These are phyloP conservation scores for Rhagophthalmus giganteus DNA, from an alignment of 2,888 invertebrate species.

Conservation along the genomic window DNA sequence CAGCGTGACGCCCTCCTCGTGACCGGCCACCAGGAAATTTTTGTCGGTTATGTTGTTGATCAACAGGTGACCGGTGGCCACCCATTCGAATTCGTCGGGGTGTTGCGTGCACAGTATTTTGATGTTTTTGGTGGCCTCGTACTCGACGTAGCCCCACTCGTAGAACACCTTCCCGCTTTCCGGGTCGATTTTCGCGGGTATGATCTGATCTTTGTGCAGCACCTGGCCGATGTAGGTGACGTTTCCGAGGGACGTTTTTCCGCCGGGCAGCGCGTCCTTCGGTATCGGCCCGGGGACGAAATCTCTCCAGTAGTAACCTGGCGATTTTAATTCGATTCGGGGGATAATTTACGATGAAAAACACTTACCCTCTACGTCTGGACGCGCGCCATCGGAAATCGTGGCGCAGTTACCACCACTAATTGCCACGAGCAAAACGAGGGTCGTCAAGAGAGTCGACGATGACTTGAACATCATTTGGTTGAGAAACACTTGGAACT, in stretches of 20 bases:
- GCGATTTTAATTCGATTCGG: too few species aligned
- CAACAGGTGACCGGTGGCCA: conserved; percentile 10
- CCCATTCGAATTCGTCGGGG: conserved; percentile 21
- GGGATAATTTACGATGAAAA: too few species aligned
- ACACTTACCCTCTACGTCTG: too few species aligned
- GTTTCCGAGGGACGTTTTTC: conserved; percentile 11
- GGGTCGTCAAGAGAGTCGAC: too few species aligned
- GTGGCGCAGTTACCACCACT: not conserved
- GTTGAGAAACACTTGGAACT: too few species aligned
- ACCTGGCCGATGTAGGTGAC: conserved; percentile 24
- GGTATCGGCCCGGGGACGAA: conserved; percentile 23
- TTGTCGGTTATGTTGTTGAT: conserved; percentile 11
- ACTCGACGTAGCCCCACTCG: conserved; percentile 2
- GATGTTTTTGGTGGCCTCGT: conserved; percentile 1
- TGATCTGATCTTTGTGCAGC: not conserved
- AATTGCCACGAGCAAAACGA: not conserved
- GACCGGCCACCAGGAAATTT: conserved; percentile 13
- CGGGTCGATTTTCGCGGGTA: conserved; percentile 12
- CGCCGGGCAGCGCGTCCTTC: conserved; percentile 20
- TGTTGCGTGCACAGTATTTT: conserved; percentile 20
- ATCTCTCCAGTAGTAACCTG: conserved; percentile 33
- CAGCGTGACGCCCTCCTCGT: conserved; percentile 9
- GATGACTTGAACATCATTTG: too few species aligned
- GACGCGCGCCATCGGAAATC: too few species aligned
- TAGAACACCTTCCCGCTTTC: conserved; percentile 6